A percentile compares a stretch with the other conserved stretches of the same genome.
These are phyloP conservation scores for Seira sanloemensis DNA, from an alignment of 2,888 invertebrate species.

Conservation along the genomic window DNA sequence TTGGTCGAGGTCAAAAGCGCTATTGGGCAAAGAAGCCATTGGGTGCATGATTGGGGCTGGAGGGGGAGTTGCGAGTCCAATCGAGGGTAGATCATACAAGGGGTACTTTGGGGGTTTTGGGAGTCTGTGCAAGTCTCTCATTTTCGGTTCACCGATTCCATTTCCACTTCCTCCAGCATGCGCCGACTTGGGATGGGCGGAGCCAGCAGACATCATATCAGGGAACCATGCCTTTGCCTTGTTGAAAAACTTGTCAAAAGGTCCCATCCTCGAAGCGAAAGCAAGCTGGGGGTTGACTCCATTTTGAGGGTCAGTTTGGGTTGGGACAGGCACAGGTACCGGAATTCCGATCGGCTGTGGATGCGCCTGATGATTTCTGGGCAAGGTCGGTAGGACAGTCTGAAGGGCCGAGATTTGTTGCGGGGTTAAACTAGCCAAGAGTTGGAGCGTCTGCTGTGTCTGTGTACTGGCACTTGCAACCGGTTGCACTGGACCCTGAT, in stretches of 20 bases:
- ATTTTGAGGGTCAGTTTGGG: neutral
- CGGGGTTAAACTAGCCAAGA: slow-evolving; percentile 41
- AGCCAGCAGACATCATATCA: slow-evolving; percentile 51
- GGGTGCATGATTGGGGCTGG: slow-evolving; percentile 73
- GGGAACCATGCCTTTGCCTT: slow-evolving; percentile 56
- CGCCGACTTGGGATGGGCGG: neutral
- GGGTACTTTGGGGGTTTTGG: slow-evolving; percentile 73
- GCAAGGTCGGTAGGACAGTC: slow-evolving; percentile 31
- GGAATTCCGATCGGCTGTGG: slow-evolving; percentile 13
- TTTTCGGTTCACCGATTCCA: slow-evolving; percentile 56
- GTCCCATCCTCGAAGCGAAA: slow-evolving; percentile 41
- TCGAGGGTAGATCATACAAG: slow-evolving; percentile 67
- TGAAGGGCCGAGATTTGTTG: slow-evolving; percentile 44
- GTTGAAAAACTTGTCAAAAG: slow-evolving; percentile 45
- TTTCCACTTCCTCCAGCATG: neutral
- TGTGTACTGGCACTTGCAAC: slow-evolving; percentile 12
- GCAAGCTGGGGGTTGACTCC: neutral
- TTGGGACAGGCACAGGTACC: neutral
- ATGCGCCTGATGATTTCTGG: slow-evolving; percentile 16
- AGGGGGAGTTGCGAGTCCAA: slow-evolving; percentile 71
- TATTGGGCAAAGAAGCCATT: slow-evolving; percentile 68
- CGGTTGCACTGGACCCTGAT: neutral
- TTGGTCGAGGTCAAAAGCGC: slow-evolving; percentile 49
- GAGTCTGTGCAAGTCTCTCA: slow-evolving; percentile 68
- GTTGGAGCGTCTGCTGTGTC: slow-evolving; percentile 30